Conservation (phyloP, 1,140 invertebrate genomes). For the Megalopta genalis region DNA sequence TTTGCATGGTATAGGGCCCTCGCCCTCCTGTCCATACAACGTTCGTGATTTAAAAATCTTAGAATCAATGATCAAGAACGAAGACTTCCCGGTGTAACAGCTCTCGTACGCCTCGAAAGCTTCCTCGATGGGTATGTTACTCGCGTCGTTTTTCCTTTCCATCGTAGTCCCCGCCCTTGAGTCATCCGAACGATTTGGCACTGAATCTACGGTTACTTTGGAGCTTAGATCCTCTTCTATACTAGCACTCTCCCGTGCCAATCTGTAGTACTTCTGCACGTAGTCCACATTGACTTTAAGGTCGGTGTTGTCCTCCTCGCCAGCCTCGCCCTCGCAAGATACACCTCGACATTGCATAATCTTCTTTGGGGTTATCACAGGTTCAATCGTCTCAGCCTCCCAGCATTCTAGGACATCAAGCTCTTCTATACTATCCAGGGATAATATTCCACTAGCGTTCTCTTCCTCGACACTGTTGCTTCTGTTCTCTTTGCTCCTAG, state of each 20-base stretch:
- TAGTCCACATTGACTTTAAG: constrained; percentile 57
- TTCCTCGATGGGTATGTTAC: constrained; percentile 71
- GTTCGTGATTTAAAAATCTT: constrained; percentile 57
- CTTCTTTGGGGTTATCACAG: constrained; percentile 64
- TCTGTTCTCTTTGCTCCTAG: constrained; percentile 30
- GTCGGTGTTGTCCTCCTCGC: constrained; percentile 53
- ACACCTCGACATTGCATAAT: constrained; percentile 50
- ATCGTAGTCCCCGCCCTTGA: constrained; percentile 43
- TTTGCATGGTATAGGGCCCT: constrained; percentile 71
- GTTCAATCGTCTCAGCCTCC: constrained; percentile 75
- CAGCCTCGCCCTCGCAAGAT: constrained; percentile 60
- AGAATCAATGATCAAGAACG: constrained; percentile 56
- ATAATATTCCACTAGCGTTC: constrained; percentile 53
- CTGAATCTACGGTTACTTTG: constrained; percentile 37
- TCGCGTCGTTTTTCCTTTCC: constrained; percentile 20
- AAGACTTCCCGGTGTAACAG: constrained; percentile 68
- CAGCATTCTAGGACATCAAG: constrained; percentile 78
- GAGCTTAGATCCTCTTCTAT: constrained; percentile 57
- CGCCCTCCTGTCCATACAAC: constrained; percentile 58
- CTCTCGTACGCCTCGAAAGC: constrained; percentile 78
- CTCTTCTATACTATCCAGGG: constrained; percentile 76
- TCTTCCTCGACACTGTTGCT: constrained; percentile 55
- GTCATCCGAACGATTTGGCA: constrained; percentile 63
- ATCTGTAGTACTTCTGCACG: constrained; percentile 75
- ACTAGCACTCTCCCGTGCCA: constrained; percentile 64